A percentile compares a stretch with the other conserved stretches of the same genome.
Conservation (phyloP, 2,113 vertebrate genomes). For the Hylia prasina region DNA sequence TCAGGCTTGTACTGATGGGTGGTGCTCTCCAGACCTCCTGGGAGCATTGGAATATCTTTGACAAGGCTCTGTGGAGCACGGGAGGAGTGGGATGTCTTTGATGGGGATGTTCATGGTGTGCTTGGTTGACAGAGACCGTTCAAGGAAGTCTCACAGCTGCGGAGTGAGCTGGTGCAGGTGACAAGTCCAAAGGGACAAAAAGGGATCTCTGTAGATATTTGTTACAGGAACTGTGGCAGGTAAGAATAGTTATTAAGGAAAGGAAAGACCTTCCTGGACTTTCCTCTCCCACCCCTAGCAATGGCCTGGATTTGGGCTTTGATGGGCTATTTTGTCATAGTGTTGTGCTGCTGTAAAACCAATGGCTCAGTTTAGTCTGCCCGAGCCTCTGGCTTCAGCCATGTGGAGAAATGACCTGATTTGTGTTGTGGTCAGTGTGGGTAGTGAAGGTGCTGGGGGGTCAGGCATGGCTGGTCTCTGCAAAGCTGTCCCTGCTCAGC, state of each 20-base stretch:
- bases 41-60: not conserved
- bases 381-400: not conserved
- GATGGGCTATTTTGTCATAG: fast-evolving
- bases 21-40: not conserved
- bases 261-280: not conserved
- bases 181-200: not conserved
- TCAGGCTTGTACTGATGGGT: fast-evolving
- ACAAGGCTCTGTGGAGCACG: not conserved
- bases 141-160: not conserved
- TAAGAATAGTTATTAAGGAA: not conserved
- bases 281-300: not conserved
- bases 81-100: not conserved
- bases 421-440: fast-evolving
- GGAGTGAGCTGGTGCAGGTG: not conserved
- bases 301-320: not conserved
- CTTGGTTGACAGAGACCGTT: not conserved
- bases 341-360: fast-evolving
- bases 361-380: not conserved
- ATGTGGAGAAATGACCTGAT: not conserved
- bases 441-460: not conserved
- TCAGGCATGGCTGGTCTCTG: not conserved
- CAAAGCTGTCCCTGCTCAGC: not conserved
- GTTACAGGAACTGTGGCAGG: not conserved
- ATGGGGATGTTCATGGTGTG: not conserved
- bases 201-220: not conserved